Conservation (phyloP, 2,797 vertebrate genomes). For the Cossypha dichroa region DNA sequence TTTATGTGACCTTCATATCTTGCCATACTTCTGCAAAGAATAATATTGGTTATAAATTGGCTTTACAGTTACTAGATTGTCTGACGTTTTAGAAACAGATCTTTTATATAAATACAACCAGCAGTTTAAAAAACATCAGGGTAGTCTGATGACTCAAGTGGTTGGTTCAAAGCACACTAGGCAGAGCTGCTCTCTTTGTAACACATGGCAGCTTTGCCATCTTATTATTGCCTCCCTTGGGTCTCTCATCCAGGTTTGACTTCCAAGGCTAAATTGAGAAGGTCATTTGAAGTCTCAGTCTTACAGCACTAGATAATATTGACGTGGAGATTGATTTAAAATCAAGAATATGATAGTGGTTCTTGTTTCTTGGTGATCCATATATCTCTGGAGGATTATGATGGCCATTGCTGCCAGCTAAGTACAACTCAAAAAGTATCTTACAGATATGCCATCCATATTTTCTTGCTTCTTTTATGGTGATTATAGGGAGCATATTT, state of each 20-base stretch:
- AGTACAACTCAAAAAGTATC: neutral
- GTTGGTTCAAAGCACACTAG: neutral
- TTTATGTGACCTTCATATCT: neutral
- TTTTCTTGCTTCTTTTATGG: neutral
- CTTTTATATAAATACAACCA: neutral
- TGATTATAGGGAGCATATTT: neutral
- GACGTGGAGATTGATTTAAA: neutral
- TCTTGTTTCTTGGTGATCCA: neutral
- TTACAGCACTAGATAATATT: neutral
- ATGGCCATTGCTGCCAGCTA: neutral
- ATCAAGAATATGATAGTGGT: neutral
- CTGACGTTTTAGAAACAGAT: conserved; percentile 12
- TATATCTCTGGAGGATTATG: neutral
- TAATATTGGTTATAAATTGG: neutral
- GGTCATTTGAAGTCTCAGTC: neutral
- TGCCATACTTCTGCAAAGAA: neutral
- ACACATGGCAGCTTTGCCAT: neutral
- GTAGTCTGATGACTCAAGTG: neutral
- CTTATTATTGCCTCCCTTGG: neutral
- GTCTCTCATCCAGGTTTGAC: neutral
- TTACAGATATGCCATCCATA: neutral
- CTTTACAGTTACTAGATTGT: neutral
- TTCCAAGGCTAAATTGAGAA: neutral
- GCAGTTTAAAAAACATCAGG: neutral
- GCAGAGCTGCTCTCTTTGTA: neutral